These are phyloP conservation scores for Tinea trinotella DNA, from an alignment of 2,888 invertebrate genomes.

Conservation along the genomic window DNA sequence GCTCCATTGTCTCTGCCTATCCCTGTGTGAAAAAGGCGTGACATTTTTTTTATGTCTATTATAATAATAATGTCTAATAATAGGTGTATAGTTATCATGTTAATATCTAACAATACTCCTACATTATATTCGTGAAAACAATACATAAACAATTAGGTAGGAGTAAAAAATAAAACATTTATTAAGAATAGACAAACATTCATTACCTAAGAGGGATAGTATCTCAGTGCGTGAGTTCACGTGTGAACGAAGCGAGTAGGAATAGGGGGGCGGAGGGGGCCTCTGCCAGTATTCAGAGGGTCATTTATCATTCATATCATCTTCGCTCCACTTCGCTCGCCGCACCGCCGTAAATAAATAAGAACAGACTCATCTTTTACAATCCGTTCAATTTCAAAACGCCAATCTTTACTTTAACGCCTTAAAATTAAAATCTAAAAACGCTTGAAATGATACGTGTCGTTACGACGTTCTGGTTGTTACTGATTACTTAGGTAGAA, in stretches of 20 bases:
- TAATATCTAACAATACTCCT: no score
- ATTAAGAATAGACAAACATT: not conserved
- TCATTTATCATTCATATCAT: slow-evolving; percentile 74
- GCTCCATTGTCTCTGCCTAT: no score
- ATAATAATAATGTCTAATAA: no score
- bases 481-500: not conserved
- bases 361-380: slow-evolving; percentile 73
- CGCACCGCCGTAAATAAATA: slow-evolving; percentile 72
- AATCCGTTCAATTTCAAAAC: slow-evolving; percentile 30
- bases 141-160: not conserved
- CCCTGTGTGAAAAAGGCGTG: no score
- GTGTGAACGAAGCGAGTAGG: slow-evolving; percentile 49
- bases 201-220: not conserved
- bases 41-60: no score
- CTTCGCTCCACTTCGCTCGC: slow-evolving; percentile 74
- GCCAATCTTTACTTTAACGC: not conserved
- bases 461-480: not conserved
- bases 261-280: slow-evolving; percentile 28
- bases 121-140: no score
- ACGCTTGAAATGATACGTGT: not conserved
- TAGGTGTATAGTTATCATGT: no score
- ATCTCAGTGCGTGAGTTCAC: slow-evolving; percentile 45
- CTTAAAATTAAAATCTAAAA: not conserved
- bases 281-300: slow-evolving; percentile 47
- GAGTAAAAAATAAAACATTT: not conserved